A percentile compares a stretch with the other conserved stretches of the same genome.
Conservation (phyloP, 2,113 vertebrate species). For the Ailuropoda melanoleuca region DNA sequence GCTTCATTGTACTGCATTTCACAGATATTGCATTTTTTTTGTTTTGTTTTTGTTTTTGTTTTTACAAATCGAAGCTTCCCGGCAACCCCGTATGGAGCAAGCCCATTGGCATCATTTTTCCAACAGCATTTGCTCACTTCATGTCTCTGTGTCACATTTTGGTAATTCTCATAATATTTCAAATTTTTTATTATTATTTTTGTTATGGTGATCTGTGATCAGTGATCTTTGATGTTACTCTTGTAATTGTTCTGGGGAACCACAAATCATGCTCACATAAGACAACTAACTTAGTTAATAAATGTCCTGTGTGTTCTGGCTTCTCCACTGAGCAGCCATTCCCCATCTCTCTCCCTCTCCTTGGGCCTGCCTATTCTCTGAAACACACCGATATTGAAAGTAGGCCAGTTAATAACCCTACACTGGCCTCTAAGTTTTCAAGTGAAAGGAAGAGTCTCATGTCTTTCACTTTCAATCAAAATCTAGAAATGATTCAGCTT, state of each 20-base stretch:
- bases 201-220: not conserved
- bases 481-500: not conserved
- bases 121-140: not conserved
- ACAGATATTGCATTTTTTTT: not conserved
- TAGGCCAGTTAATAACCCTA: not conserved
- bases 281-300: not conserved
- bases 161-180: not conserved
- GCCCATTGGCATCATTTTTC: not conserved
- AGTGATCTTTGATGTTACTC: not conserved
- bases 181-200: not conserved
- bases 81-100: not conserved
- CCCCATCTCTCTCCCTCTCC: not conserved
- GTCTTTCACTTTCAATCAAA: not conserved
- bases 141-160: not conserved
- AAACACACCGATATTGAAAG: not conserved
- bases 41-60: too few species aligned
- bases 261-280: not conserved
- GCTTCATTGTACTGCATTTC: not conserved
- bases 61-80: not conserved
- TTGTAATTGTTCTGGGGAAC: not conserved
- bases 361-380: not conserved
- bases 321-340: not conserved
- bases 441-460: not conserved
- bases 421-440: not conserved
- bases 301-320: not conserved